Evolutionary conservation across 2,888 invertebrate species (phyloP).

Genomic region (Tipula lateralis): DNA sequence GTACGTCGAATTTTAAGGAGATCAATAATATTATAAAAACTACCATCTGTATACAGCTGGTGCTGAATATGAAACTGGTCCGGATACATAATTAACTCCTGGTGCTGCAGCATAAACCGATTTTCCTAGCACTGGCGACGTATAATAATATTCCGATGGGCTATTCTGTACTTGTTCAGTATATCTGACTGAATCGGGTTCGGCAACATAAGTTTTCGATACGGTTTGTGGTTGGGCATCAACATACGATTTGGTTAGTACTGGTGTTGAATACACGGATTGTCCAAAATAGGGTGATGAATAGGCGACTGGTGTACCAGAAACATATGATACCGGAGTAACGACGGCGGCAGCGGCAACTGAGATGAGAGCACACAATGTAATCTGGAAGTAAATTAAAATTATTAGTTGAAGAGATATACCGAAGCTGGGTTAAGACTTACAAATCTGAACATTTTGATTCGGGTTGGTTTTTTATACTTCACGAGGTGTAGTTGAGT

Average conservation of each 20-base stretch:
- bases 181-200: background rate
- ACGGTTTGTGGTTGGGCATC: background rate
- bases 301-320: background rate
- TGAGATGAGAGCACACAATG: slow-evolving; percentile 32
- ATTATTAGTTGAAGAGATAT: background rate
- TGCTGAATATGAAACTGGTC: background rate
- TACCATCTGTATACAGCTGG: background rate
- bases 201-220: background rate
- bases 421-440: too few relatives aligned
- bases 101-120: background rate
- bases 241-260: background rate
- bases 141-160: background rate
- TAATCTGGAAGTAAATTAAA: slow-evolving; percentile 29
- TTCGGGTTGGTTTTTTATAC: slow-evolving; percentile 27
- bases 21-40: background rate
- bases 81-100: background rate
- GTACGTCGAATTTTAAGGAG: background rate
- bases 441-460: slow-evolving; percentile 36
- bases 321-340: background rate
- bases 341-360: slow-evolving; percentile 31
- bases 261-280: background rate
- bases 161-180: background rate
- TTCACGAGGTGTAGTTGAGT: background rate
- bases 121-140: background rate
- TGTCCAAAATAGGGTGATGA: background rate